phyloP scores from a whole-genome alignment of 1,140 invertebrate genomes.

The Yoshiicerus persimilis region DNA sequence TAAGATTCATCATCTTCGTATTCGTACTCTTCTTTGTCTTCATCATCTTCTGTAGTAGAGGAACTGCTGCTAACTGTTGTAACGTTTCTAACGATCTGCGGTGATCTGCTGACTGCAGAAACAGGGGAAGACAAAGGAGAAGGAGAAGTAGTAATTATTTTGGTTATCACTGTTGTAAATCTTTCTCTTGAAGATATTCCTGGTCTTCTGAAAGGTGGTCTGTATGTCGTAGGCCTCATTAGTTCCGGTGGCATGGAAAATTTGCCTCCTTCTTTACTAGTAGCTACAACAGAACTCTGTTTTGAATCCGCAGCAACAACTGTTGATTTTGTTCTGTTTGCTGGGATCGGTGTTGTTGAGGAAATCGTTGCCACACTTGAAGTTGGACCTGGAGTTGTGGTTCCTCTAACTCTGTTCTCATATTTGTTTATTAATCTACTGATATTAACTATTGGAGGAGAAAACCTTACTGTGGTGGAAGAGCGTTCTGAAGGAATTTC shows the following conservation, averaged over 20 bases:
- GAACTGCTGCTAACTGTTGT: neutral
- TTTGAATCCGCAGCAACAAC: neutral
- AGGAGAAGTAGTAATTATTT: neutral
- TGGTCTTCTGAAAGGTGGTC: slow-evolving; percentile 26
- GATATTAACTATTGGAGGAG: slow-evolving; percentile 24
- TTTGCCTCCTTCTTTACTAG: neutral
- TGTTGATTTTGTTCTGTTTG: neutral
- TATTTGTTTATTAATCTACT: neutral
- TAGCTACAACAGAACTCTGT: neutral
- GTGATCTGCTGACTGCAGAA: neutral
- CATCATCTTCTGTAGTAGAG: neutral
- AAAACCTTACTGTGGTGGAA: neutral
- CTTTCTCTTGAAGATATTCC: neutral
- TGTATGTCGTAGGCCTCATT: slow-evolving; percentile 25
- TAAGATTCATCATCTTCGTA: slow-evolving; percentile 35
- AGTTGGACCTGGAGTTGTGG: neutral
- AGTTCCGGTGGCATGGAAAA: neutral
- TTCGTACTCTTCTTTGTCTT: neutral
- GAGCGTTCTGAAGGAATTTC: neutral
- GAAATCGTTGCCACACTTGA: neutral
- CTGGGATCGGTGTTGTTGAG: neutral
- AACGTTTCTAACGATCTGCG: neutral
- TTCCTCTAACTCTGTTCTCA: slow-evolving; percentile 2
- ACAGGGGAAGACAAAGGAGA: neutral
- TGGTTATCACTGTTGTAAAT: slow-evolving; percentile 14